A percentile compares a stretch with the other conserved stretches of the same genome.
Conservation (phyloP, 2,888 invertebrate species). For the Drosophila crucigera region DNA sequence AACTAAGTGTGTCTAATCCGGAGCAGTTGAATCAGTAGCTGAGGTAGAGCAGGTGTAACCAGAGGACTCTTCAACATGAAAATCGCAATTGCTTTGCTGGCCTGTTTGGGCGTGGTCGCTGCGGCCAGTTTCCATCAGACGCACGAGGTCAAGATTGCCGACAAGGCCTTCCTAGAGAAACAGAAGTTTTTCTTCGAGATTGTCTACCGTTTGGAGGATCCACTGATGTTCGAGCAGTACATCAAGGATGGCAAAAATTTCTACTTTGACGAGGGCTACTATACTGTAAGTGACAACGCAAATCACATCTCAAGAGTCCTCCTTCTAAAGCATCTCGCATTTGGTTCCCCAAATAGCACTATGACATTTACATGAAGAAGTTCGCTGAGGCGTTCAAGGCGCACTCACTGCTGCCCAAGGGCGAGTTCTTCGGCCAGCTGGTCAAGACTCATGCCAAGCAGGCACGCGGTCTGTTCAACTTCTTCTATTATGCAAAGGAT, state of each 20-base stretch:
- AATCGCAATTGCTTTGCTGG: slow-evolving; percentile 76
- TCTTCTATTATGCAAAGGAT: slow-evolving; percentile 90
- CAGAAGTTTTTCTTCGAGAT: slow-evolving; percentile 80
- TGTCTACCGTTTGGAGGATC: slow-evolving; percentile 54
- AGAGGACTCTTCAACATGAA: slow-evolving; percentile 67
- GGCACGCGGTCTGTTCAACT: slow-evolving; percentile 87
- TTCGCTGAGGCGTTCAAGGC: slow-evolving; percentile 70
- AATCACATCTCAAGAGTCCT: neutral
- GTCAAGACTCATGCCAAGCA: slow-evolving; percentile 86
- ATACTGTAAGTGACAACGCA: slow-evolving; percentile 50
- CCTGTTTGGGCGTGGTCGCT: slow-evolving; percentile 76
- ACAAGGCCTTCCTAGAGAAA: slow-evolving; percentile 69
- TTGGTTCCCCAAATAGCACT: slow-evolving; percentile 44
- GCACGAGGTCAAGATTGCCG: slow-evolving; percentile 68
- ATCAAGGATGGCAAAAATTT: slow-evolving; percentile 86
- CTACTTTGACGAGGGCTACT: slow-evolving; percentile 78
- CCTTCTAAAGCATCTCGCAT: neutral
- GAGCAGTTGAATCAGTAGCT: slow-evolving; percentile 53
- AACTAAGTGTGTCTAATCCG: slow-evolving; percentile 58
- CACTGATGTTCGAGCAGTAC: slow-evolving; percentile 74
- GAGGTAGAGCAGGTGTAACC: slow-evolving; percentile 32
- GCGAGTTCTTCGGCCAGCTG: slow-evolving; percentile 87
- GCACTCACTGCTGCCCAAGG: slow-evolving; percentile 86
- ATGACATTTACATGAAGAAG: slow-evolving; percentile 66
- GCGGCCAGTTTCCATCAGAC: slow-evolving; percentile 57